phyloP scores from a whole-genome alignment of 2,888 invertebrate species.

The Leptura quadrifasciata region DNA sequence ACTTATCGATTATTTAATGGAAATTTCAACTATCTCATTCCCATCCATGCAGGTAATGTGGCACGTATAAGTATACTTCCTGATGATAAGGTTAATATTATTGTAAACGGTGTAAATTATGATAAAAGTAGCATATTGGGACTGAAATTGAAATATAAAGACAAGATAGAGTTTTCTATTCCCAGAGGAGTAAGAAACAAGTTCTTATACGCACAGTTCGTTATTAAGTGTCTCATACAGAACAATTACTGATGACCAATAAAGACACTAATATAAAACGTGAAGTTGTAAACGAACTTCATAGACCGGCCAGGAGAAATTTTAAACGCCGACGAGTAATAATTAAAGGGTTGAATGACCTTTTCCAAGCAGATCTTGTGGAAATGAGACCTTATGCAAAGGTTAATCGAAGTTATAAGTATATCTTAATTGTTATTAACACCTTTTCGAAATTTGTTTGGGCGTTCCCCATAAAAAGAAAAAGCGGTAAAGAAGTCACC shows the following conservation, averaged over 20 bases:
- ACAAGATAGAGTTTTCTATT: background rate
- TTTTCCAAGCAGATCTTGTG: conserved; percentile 71
- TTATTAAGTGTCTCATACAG: too few species aligned
- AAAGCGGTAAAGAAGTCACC: background rate
- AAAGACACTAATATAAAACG: background rate
- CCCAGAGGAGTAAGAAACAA: background rate
- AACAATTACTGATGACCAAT: background rate
- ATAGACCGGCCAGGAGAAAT: conserved; percentile 67
- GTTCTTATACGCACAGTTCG: background rate
- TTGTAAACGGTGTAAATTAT: too few species aligned
- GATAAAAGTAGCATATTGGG: too few species aligned
- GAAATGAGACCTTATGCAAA: conserved; percentile 63
- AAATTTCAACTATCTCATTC: too few species aligned
- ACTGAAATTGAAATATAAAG: background rate
- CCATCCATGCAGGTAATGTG: too few species aligned
- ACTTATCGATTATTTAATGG: too few species aligned
- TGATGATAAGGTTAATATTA: too few species aligned
- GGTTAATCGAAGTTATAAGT: conserved; percentile 63
- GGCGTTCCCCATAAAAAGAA: conserved; percentile 6
- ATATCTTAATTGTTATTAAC: conserved; percentile 65
- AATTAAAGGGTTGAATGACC: conserved; percentile 68
- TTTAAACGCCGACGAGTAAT: conserved; percentile 65
- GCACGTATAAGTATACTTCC: too few species aligned
- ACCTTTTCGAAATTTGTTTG: conserved; percentile 56
- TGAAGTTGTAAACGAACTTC: conserved; percentile 40